Evolutionary conservation across 2,113 vertebrate species (phyloP).

Genomic region (Tupaia chinensis): DNA sequence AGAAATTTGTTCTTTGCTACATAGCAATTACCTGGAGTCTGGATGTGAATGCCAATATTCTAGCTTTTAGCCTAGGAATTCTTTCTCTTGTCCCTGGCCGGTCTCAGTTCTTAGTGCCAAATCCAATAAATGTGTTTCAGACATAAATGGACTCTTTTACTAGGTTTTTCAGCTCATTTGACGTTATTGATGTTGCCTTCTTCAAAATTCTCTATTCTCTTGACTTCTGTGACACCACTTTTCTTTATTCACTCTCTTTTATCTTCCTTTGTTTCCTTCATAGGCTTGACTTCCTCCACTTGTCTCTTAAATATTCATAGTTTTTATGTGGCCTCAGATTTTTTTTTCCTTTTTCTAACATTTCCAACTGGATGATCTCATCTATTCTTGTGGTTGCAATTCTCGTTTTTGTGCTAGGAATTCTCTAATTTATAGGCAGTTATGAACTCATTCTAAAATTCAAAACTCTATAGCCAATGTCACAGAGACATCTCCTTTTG

Average conservation of each 20-base stretch:
- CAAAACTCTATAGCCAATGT: background rate
- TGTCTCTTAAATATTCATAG: constrained; percentile 3
- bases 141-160: constrained; percentile 34
- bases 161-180: background rate
- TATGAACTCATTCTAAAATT: constrained; percentile 8
- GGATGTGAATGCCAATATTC: background rate
- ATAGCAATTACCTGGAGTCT: background rate
- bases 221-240: background rate
- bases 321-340: constrained; percentile 2
- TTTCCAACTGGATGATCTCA: constrained; percentile 36
- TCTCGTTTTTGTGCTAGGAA: constrained; percentile 27
- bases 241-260: constrained; percentile 7
- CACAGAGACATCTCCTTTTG: background rate
- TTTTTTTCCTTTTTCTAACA: background rate
- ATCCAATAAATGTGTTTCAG: background rate
- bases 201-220: background rate
- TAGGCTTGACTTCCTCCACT: background rate
- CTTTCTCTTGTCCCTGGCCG: background rate
- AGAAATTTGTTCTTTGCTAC: background rate
- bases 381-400: background rate
- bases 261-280: background rate
- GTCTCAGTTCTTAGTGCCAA: constrained; percentile 11
- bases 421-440: constrained; percentile 9
- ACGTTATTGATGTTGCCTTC: background rate
- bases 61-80: background rate